These are phyloP conservation scores for Bothrops jararaca DNA, from an alignment of 2,113 vertebrate species.

Conservation along the genomic window DNA sequence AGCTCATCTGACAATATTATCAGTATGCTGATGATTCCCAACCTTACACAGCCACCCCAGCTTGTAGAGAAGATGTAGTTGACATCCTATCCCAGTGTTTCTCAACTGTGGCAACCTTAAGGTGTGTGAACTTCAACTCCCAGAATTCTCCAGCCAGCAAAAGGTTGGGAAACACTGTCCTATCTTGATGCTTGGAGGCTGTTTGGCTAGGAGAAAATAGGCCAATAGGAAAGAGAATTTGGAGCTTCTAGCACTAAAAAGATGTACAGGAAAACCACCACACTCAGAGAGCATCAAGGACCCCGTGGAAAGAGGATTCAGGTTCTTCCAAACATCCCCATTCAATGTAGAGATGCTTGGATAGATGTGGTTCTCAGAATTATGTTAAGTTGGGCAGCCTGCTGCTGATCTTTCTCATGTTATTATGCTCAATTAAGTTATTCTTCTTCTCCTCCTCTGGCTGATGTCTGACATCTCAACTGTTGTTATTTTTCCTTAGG, in stretches of 20 bases:
- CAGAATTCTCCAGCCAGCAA: neutral
- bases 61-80: neutral
- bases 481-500: constrained; percentile 69
- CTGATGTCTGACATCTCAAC: neutral
- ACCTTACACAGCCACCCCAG: neutral
- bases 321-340: neutral
- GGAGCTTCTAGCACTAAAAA: neutral
- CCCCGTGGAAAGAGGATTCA: neutral
- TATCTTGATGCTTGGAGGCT: neutral
- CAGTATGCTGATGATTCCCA: neutral
- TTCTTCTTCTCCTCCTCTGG: neutral
- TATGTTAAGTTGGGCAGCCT: neutral
- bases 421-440: neutral
- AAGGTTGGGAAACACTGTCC: neutral
- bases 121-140: neutral
- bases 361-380: neutral
- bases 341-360: neutral
- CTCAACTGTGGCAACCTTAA: neutral
- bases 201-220: neutral
- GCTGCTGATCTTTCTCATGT: neutral
- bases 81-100: neutral
- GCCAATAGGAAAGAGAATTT: neutral
- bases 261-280: neutral
- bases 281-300: neutral
- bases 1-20: neutral